A percentile compares a stretch with the other conserved stretches of the same genome.
These are phyloP conservation scores for Enteromius paludinosus DNA, from an alignment of 2,797 vertebrate genomes.

Conservation along the genomic window DNA sequence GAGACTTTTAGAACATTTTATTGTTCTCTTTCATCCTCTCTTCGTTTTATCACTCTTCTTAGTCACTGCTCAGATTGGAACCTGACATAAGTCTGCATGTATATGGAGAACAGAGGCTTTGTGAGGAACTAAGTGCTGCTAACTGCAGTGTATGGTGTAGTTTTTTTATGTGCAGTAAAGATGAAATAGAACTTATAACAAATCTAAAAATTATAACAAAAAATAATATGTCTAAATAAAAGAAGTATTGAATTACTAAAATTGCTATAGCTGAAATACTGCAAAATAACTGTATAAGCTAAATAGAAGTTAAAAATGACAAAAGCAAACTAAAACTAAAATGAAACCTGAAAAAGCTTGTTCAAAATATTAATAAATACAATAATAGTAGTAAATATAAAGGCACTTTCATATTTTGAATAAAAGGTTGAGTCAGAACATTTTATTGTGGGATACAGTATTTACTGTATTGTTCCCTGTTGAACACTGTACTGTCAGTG, in stretches of 20 bases:
- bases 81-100: neutral
- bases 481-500: neutral
- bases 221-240: no score
- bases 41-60: neutral
- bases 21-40: slow-evolving; percentile 3
- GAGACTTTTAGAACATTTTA: neutral
- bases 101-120: slow-evolving; percentile 4
- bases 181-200: neutral
- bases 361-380: neutral
- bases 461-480: neutral
- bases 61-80: neutral
- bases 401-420: no score
- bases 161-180: neutral
- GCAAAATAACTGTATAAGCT: no score
- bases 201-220: no score
- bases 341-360: neutral
- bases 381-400: neutral
- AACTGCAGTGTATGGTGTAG: neutral
- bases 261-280: neutral
- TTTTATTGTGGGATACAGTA: neutral
- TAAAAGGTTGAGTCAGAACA: neutral
- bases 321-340: neutral
- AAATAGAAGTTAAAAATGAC: neutral
- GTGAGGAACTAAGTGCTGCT: neutral
- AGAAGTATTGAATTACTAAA: neutral